phyloP scores from a whole-genome alignment of 1,140 invertebrate species.

The Chlorops oryzae region DNA sequence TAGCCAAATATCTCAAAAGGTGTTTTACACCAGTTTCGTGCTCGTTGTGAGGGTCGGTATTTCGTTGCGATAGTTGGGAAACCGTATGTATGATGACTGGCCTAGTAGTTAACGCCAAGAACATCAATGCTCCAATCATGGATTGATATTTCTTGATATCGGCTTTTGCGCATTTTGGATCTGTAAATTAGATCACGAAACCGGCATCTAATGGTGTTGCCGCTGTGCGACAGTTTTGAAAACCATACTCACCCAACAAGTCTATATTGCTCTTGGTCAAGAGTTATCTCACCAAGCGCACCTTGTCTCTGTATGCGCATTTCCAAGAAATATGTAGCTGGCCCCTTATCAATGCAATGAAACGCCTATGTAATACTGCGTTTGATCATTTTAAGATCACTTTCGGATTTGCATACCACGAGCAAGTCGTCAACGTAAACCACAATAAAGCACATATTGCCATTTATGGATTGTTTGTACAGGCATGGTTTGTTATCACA shows the following conservation, averaged over 20 bases:
- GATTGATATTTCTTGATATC: constrained; percentile 6
- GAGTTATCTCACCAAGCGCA: too few species aligned
- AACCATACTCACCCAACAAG: too few species aligned
- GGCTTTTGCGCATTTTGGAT: neutral
- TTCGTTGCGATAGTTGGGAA: constrained; percentile 10
- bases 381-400: too few species aligned
- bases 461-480: too few species aligned
- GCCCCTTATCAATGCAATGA: neutral
- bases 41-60: constrained; percentile 6
- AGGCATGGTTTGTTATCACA: constrained; percentile 5
- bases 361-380: neutral
- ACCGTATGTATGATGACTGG: constrained; percentile 12
- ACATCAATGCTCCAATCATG: constrained; percentile 10
- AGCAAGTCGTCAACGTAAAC: too few species aligned
- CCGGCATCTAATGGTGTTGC: too few species aligned
- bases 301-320: too few species aligned
- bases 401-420: too few species aligned
- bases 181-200: neutral
- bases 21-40: constrained; percentile 12
- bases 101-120: constrained; percentile 7
- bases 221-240: too few species aligned
- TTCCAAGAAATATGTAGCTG: too few species aligned
- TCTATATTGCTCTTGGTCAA: too few species aligned
- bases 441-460: too few species aligned
- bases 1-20: constrained; percentile 11